Base-by-base conservation (phyloP, 2,113 vertebrate species). In the Eira barbara region DNA sequence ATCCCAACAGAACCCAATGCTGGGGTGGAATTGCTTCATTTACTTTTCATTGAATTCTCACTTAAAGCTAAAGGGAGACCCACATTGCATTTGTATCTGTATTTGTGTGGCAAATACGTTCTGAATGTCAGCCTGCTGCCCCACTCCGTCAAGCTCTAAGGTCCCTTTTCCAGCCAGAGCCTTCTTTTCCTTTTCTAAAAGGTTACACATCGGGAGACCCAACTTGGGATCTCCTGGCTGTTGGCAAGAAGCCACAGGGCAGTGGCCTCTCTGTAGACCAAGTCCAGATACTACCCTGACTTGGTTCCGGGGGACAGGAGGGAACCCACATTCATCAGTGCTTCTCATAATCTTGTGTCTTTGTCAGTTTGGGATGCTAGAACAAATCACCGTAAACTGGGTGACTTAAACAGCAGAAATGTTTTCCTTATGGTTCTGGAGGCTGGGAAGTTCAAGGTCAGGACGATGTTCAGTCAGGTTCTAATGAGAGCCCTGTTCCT, bases 171-270 rank as follows among this genome's bases (percentile, higher is more conserved):
- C 74, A 45, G 20, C 10, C 23, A 61, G 23, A 23, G 31, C 15
- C 86, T 7, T 31, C 88, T 89, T 94, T 95, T 84, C 31, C 91
- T 89, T 94, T 95, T 92, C 76, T 85, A 15, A 65, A 78, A 82
- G 47, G 31, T 49, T 17, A 36, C 7, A 7, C 34, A 3, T 11
- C 6, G 20, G 49, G 49, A 63, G 18, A 61, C 45, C 39, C 42
- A 27, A 27, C 3, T 29, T 20, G 42, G 55, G 52, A 63, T 52
- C 57, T 25, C 17, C 63, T 85, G 69, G 39, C 57, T 71, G 25
- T 11, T 34, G 42, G 20, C 23, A 5, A 78, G 74, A n/a, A 79
- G 52, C 39, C 23, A 5, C 17, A 25, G 0, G 23, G 27, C 45
- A 13, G 4, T 52, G 14, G 34, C 63, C 55, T 89, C 10, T 61